Conservation (phyloP, 2,888 invertebrate species). For the Cloeon dipterum region DNA sequence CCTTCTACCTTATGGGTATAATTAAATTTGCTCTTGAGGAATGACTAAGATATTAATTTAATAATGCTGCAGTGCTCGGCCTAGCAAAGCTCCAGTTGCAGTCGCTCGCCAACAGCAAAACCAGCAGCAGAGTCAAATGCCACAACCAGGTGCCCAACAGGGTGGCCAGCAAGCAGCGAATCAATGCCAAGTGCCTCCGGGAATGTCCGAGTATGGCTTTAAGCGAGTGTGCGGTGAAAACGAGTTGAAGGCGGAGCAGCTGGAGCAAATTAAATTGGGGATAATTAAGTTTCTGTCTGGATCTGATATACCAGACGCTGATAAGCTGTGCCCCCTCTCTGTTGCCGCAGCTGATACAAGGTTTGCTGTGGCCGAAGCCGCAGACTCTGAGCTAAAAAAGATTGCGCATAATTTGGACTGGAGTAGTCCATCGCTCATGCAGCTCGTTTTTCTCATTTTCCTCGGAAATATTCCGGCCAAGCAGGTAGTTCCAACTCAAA, state of each 20-base stretch:
- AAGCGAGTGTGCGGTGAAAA: slow-evolving; percentile 49
- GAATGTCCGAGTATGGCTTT: slow-evolving; percentile 51
- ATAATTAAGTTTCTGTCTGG: slow-evolving; percentile 61
- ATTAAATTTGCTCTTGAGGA: too few relatives aligned
- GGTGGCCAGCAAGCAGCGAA: not conserved
- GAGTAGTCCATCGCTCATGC: slow-evolving; percentile 39
- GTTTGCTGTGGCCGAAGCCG: slow-evolving; percentile 69
- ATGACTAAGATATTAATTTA: too few relatives aligned
- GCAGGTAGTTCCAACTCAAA: slow-evolving; percentile 27
- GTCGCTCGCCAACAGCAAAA: not conserved
- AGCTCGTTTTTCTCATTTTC: slow-evolving; percentile 58
- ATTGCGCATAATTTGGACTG: slow-evolving; percentile 58
- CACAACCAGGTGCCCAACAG: too few relatives aligned
- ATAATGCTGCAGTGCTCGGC: not conserved
- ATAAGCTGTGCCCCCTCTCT: slow-evolving; percentile 51
- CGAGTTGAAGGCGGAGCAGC: slow-evolving; percentile 46
- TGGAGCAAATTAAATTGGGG: slow-evolving; percentile 59
- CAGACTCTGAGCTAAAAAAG: slow-evolving; percentile 65
- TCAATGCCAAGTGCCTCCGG: slow-evolving; percentile 34
- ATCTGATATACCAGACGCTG: slow-evolving; percentile 50
- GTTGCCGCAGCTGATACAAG: slow-evolving; percentile 76
- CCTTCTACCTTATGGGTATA: slow-evolving; percentile 64
- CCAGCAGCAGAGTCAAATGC: too few relatives aligned
- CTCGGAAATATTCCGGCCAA: too few relatives aligned
- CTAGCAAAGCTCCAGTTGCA: not conserved